Evolutionary conservation across 2,113 vertebrate genomes (phyloP).

Genomic region (Campylorhamphus procurvoides): DNA sequence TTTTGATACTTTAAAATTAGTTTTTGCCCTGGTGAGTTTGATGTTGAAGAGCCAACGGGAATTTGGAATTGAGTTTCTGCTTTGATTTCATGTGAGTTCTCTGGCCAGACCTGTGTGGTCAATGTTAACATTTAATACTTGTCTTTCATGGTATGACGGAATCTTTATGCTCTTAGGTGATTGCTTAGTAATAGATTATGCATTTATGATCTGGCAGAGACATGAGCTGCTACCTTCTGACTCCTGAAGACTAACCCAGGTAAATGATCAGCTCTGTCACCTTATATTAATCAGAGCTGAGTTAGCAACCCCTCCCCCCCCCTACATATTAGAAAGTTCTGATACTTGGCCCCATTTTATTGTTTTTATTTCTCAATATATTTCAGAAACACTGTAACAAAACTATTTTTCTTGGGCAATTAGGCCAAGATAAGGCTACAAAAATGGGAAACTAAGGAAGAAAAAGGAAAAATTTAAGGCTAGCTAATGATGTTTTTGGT

Average conservation of each 20-base stretch:
- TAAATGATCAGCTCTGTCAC: background rate
- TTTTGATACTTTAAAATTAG: background rate
- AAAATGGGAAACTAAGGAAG: background rate
- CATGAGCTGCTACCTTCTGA: background rate
- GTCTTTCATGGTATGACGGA: background rate
- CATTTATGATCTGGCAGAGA: background rate
- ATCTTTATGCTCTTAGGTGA: background rate
- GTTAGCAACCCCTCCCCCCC: background rate
- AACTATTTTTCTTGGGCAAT: background rate
- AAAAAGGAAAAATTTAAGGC: background rate
- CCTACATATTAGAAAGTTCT: background rate
- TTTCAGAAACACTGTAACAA: background rate
- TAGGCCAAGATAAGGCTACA: background rate
- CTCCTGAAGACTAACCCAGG: background rate
- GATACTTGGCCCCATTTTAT: background rate
- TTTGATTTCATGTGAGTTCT: background rate
- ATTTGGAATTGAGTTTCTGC: background rate
- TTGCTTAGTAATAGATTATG: background rate
- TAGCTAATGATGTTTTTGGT: background rate
- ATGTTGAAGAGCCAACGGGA: background rate
- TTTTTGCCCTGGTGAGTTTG: background rate
- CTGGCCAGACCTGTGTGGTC: background rate
- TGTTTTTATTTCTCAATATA: background rate
- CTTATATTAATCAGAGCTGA: background rate
- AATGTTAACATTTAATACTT: background rate